phyloP scores from a whole-genome alignment of 2,797 vertebrate genomes.

The Mycteria americana region DNA sequence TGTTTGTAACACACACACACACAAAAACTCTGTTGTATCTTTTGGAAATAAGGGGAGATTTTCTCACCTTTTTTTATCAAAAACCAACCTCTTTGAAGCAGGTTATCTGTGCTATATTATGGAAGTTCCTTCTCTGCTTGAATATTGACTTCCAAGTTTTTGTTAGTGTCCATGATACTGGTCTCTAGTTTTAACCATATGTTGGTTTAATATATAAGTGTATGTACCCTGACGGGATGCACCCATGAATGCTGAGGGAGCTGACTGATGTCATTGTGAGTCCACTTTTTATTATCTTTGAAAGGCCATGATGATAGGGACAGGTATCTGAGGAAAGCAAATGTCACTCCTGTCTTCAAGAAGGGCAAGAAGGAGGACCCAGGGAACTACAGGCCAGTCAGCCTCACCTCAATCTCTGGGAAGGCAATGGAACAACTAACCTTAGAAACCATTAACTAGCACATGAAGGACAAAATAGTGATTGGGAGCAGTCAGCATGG shows the following conservation, averaged over 20 bases:
- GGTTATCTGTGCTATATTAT: neutral
- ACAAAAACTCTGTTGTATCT: neutral
- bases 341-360: neutral
- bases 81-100: neutral
- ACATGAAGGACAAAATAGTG: neutral
- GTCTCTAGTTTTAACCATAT: neutral
- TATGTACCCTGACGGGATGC: neutral
- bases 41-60: neutral
- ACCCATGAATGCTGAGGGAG: neutral
- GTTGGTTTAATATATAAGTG: no score
- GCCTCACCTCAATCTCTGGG: neutral
- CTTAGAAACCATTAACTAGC: neutral
- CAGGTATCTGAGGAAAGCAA: neutral
- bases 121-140: neutral
- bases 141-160: neutral
- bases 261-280: neutral
- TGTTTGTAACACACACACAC: neutral
- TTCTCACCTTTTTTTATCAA: neutral
- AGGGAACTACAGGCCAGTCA: neutral
- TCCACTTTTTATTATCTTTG: neutral
- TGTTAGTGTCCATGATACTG: neutral
- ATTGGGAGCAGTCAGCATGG: neutral
- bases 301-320: neutral
- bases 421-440: neutral
- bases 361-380: neutral